These are phyloP conservation scores for Sciaenops ocellatus DNA, from an alignment of 2,797 vertebrate species.

Conservation along the genomic window DNA sequence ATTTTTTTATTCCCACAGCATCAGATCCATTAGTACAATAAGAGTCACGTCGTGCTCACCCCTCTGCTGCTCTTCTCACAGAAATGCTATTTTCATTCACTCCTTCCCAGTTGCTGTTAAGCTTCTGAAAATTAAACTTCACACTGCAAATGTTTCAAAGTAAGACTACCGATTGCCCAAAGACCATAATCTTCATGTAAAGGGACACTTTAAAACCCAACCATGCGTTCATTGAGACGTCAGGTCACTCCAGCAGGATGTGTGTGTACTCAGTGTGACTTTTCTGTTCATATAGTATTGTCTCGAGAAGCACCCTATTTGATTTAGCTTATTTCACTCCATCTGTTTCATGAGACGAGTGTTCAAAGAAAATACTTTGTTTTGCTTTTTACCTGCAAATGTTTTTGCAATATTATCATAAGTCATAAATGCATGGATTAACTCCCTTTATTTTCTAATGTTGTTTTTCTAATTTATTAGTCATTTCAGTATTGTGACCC, in stretches of 20 bases:
- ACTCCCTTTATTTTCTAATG: conserved; percentile 35
- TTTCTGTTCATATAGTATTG: conserved; percentile 16
- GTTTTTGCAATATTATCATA: conserved; percentile 20
- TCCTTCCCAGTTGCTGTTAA: too few species aligned
- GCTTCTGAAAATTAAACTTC: not conserved
- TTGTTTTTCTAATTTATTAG: conserved; percentile 68
- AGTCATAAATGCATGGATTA: conserved; percentile 42
- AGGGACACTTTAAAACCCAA: not conserved
- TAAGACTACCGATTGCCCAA: not conserved
- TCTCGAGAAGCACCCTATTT: not conserved
- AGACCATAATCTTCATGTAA: not conserved
- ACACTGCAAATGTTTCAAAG: not conserved
- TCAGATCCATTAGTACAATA: too few species aligned
- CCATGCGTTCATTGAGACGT: not conserved
- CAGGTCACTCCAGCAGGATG: not conserved
- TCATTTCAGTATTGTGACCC: conserved; percentile 57
- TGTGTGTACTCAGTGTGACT: not conserved
- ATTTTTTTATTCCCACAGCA: too few species aligned
- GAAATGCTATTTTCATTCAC: too few species aligned
- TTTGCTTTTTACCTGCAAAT: not conserved
- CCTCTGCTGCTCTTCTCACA: too few species aligned
- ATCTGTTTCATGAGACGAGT: not conserved
- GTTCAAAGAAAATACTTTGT: not conserved
- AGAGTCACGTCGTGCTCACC: too few species aligned
- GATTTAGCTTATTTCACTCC: too few species aligned